Evolutionary conservation across 2,113 vertebrate genomes (phyloP), one percentile per base, ranked within the genome.

Genomic region (Peromyscus polionotus): DNA sequence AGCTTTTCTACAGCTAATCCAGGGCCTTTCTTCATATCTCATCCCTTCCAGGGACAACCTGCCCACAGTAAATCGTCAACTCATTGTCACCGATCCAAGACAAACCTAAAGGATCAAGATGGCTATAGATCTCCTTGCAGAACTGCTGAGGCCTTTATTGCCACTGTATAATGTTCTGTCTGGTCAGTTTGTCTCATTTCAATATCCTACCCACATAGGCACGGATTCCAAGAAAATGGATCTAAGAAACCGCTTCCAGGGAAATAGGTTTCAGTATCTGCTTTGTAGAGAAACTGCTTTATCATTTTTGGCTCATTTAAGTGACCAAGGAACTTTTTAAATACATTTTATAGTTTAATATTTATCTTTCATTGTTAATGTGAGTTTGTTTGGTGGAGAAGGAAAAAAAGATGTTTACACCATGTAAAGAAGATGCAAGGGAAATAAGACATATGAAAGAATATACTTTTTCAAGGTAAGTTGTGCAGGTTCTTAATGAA

Each of bases 181-280:
- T 94, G 31, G 16, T 54, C 9, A 59, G 16, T 24, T 10, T 94
- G 20, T 9, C 54, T 85, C 31, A 19, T 65, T 54, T 2, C 8
- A 61, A 11, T 8, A 16, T 79, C 39, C 24, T 5, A 61, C 4
- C 17, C 10, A 24, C 45, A 17, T 0, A 72, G 9, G 20, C 26
- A 85, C 14, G 26, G 28, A 87, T 63, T 86, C 65, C 93, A 72
- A 96, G 59, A 83, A 85, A 65, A 67, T 12, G 16, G 33, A 39
- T 28, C 8, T 45, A 24, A 11, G 36, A 75, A 84, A 51, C 5
- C 20, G 31, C 11, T 39, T 36, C 11, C 10, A 39, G 31, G 7
- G 3, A 59, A 88, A 88, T 67, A 4, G 84, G 45, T 54, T 45
- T 48, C 70, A 48, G 1, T 39, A 1, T 76, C 33, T 85, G 51